These are phyloP conservation scores for Bellardia pandia DNA, from an alignment of 2,888 invertebrate genomes.

Conservation along the genomic window DNA sequence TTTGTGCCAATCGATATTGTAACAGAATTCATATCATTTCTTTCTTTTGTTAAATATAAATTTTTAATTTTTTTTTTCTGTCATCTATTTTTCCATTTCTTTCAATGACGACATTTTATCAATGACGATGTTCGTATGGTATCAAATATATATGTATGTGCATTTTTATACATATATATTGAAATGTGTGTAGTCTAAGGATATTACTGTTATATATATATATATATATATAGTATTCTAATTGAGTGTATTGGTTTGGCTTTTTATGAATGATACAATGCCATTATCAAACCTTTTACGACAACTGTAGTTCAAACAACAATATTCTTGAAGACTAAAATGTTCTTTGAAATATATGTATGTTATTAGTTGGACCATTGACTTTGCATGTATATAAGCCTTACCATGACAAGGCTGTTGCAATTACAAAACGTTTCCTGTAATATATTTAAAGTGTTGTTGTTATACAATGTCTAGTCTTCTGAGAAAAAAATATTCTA, in stretches of 20 bases:
- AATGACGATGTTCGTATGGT: slow-evolving; percentile 35
- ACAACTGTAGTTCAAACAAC: not conserved
- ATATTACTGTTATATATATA: not conserved
- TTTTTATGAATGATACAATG: slow-evolving; percentile 28
- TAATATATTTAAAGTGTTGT: not conserved
- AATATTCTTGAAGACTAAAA: not conserved
- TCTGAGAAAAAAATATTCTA: not conserved
- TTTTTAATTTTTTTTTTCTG: not conserved
- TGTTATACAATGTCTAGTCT: not conserved
- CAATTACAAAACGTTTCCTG: not conserved
- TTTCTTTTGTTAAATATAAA: not conserved
- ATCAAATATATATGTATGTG: not conserved
- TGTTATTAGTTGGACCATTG: slow-evolving; percentile 42
- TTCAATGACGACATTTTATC: slow-evolving; percentile 52
- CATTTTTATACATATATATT: not conserved
- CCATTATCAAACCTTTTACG: slow-evolving; percentile 12
- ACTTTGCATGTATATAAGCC: slow-evolving; percentile 6
- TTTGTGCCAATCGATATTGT: slow-evolving; percentile 37
- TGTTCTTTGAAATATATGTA: not conserved
- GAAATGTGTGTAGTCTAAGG: not conserved
- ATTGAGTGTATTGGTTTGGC: not conserved
- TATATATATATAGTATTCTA: not conserved
- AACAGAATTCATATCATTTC: not conserved
- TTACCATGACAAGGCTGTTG: slow-evolving; percentile 30
- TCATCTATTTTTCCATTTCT: slow-evolving; percentile 7